Evolutionary conservation across 2,797 vertebrate genomes (phyloP), one percentile per base, ranked within the genome.

Genomic region (Sebastes alutus): DNA sequence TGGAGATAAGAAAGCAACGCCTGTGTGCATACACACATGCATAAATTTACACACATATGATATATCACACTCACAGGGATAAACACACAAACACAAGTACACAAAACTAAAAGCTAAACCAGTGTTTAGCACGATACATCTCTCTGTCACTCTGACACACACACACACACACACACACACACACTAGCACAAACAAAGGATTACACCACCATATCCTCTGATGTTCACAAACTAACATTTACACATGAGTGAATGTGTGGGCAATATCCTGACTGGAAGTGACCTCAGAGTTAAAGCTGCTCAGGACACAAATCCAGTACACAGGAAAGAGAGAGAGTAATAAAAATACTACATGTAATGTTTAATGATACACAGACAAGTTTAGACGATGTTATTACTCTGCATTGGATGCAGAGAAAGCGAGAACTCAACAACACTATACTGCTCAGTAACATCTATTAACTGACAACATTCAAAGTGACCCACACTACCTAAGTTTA

Each of bases 1-100:
- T 73, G 59, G 23, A 87, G 93, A 95, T 95, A 94, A 95, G 90
- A 70, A 58, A 67, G 35, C 35, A 30, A 55, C 14, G 38, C 68
- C 71, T 56, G 25, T 74, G 75, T 82, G 76, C 62, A 59, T 52
- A 86, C 80, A 90, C 75, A 85, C 66, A 38, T 73, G 70, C 68
- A 66, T 84, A 72, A 72, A 84, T 86, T 65, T 62, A 64, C 86
- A 88, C 82, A 84, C 69, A 62, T 73, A 78, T 67, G 72, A 77
- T 63, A 72, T 72, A 80, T 61, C 77, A 58, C 42, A 38, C 60
- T 23, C 54, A 11, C 35, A 10, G 61, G 68, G 27, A 68, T 74
- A 65, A 78, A 88, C 72, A 75, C 33, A 70, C 78, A 83, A 73
- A 86, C 38, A 66, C 70, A 72, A 62, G 27, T 32, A 71, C 64